These are phyloP conservation scores for Dolichoris vasculosae DNA, from an alignment of 1,140 invertebrate species.

Conservation along the genomic window DNA sequence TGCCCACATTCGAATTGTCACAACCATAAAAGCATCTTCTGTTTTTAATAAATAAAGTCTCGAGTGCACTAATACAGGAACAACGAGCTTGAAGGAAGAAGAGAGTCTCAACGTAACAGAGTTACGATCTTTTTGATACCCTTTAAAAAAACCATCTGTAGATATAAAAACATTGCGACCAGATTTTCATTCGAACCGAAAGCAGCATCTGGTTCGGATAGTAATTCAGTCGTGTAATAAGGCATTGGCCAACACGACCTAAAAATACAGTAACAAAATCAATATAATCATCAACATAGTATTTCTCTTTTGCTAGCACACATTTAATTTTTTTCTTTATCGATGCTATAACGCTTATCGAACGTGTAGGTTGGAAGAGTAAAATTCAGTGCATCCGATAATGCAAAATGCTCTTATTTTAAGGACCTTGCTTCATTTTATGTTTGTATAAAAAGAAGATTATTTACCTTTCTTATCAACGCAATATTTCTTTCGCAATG, in stretches of 20 bases:
- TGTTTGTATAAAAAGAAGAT: background rate
- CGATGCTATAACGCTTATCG: background rate
- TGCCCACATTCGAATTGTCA: background rate
- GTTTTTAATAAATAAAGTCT: slow-evolving; percentile 64
- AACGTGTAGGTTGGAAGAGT: background rate
- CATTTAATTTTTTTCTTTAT: background rate
- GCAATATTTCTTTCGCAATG: background rate
- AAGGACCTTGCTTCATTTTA: background rate
- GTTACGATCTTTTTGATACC: slow-evolving; percentile 53
- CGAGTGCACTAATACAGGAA: background rate
- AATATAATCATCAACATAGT: slow-evolving; percentile 28
- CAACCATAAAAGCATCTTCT: slow-evolving; percentile 48
- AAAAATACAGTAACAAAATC: slow-evolving; percentile 16
- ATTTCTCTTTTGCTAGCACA: background rate
- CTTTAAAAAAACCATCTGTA: slow-evolving; percentile 53
- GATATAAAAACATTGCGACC: slow-evolving; percentile 55
- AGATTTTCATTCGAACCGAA: background rate
- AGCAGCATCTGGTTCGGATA: slow-evolving; percentile 64
- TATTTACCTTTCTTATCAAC: background rate
- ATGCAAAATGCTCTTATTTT: background rate
- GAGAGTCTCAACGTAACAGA: slow-evolving; percentile 49
- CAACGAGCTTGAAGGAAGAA: slow-evolving; percentile 24
- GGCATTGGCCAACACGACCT: background rate
- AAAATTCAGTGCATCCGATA: background rate
- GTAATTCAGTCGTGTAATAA: slow-evolving; percentile 33